Evolutionary conservation across 1,140 invertebrate genomes (phyloP), one percentile per base, ranked within the genome.

Genomic region (Heliconius hewitsoni): DNA sequence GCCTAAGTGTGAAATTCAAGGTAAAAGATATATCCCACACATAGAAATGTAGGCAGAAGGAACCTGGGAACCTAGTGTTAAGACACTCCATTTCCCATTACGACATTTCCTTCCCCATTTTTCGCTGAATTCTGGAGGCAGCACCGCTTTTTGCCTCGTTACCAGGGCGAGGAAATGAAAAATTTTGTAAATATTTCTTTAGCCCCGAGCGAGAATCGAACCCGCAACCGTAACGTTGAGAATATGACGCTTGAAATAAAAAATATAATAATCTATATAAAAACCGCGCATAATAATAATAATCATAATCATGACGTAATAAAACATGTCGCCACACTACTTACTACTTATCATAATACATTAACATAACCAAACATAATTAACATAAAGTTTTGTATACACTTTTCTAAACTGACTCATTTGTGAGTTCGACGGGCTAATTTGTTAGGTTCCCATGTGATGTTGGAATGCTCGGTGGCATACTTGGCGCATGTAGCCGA

Each of bases 381-480:
- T 66, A 18, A 30, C 27, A 66, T 66, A 27, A 66, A 27, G 1
- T 23, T 30, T 30, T 66, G 4, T 30, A 66, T 66, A 66, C 1
- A 60, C 27, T 66, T 66, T 66, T 27, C 60, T 66, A 66, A 5
- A 2, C 27, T 66, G 27, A 66, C 60, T 66, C 60, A 66, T 66
- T 66, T 66, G 55, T 57, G 60, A 66, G 8, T 27, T 66, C 27
- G 11, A 30, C 23, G 30, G 60, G 60, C 60, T 66, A 66, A 66
- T 66, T 72, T 72, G 71, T 72, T 37, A 39, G 19, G 71, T 72
- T 72, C 71, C 71, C 37, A 72, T 72, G 74, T 76, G 46, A 76
- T 76, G 39, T 73, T 80, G 84, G 83, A 85, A 89, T 90, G 76
- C 83, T 84, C 79, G 76, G 82, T 84, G 80, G 80, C 82, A 89